Percentiles rank a stretch among this genome's conserved stretches.
Conservation (phyloP, 2,113 vertebrate species). For the Falco punctatus region DNA sequence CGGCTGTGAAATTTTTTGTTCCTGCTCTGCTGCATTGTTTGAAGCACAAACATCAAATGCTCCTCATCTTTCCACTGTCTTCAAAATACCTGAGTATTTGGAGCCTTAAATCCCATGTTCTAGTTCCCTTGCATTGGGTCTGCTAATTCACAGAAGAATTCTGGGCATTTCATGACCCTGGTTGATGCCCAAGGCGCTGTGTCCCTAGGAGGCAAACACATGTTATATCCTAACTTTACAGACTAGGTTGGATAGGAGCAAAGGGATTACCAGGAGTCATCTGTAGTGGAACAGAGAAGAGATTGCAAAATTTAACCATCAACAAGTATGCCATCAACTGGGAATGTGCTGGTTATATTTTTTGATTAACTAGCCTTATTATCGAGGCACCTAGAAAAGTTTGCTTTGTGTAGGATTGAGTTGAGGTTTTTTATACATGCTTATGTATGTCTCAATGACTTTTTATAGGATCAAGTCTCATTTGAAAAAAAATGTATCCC, state of each 20-base stretch:
- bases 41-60: neutral
- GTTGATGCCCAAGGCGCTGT: neutral
- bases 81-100: neutral
- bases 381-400: neutral
- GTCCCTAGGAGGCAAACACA: neutral
- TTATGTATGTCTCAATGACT: neutral
- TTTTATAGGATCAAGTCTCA: neutral
- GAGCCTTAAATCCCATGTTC: neutral
- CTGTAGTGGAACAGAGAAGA: neutral
- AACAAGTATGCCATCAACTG: neutral
- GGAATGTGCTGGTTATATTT: neutral
- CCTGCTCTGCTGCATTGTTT: neutral
- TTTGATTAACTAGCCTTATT: neutral
- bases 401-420: neutral
- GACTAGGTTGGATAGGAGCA: neutral
- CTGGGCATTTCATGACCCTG: neutral
- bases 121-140: neutral
- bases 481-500: neutral
- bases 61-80: neutral
- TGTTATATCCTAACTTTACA: neutral
- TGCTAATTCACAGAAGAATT: constrained; percentile 6
- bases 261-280: neutral
- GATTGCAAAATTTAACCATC: neutral
- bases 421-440: neutral
- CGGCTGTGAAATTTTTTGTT: neutral